Evolutionary conservation across 2,888 invertebrate genomes (phyloP), one percentile per base, ranked within the genome.

Genomic region (Diadromus collaris): DNA sequence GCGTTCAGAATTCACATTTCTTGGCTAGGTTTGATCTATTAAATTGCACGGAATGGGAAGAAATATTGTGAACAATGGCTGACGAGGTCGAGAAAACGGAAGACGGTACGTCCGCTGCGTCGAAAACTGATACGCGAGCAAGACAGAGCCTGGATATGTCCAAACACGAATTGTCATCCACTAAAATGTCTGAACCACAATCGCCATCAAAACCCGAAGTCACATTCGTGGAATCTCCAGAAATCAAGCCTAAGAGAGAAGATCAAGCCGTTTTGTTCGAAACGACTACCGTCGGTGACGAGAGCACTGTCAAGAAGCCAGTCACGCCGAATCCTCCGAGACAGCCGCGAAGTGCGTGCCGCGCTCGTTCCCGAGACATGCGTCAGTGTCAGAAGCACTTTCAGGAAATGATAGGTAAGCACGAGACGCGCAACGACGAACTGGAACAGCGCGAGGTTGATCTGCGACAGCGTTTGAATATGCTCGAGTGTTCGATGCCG

Each of bases 401-500:
- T 77, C 83, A 84, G 2, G 91, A 92, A 48, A 85, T 92, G 61
- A 90, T 94, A 38, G 92, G 92, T 78, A 91, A 92, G 60, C 93
- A 92, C 84, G 94, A 94, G 90, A 92, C 93, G 68, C 90, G 90
- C 83, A 92, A 91, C 82, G 90, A 90, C 51, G 90, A 91, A 74
- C 84, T 94, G 88, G 89, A 93, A 91, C 94, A 92, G 77, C 88
- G 90, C 38, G 91, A 92, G 73, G 91, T 90, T 75, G 93, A 94
- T 83, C 88, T 94, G 61, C 89, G 91, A 68, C 91, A 92, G 63
- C 92, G 94, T 77, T 85, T 95, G 67, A 91, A 93, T 70, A 91
- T 93, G 83, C 89, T 95, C 72, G 93, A 94, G 87, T 92, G 92
- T 81, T 93, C 94, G 7, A 92, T 94, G 80, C 95, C 95, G 0